Conservation (phyloP, 2,113 vertebrate genomes). For the Gavialis gangeticus region DNA sequence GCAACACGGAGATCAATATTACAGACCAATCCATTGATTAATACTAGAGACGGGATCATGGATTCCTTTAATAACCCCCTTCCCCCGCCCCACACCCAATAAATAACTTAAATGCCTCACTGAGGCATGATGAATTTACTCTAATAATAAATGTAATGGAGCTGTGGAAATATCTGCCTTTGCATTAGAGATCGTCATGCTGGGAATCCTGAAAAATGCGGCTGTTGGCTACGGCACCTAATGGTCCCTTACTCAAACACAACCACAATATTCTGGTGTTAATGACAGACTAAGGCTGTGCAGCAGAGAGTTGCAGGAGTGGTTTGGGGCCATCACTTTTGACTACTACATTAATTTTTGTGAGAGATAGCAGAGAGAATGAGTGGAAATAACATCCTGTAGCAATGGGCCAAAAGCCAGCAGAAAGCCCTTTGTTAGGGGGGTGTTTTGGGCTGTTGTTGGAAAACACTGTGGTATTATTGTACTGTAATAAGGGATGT, state of each 20-base stretch:
- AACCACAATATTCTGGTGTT: neutral
- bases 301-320: neutral
- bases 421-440: neutral
- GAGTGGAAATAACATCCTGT: neutral
- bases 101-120: neutral
- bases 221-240: neutral
- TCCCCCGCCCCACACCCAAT: too few species aligned
- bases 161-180: slow-evolving; percentile 32
- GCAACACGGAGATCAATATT: slow-evolving; percentile 59
- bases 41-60: neutral
- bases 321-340: neutral
- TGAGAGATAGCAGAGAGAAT: neutral
- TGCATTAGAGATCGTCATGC: slow-evolving; percentile 27
- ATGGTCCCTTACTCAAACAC: neutral
- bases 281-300: neutral
- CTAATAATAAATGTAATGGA: slow-evolving; percentile 16
- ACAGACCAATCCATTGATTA: slow-evolving; percentile 39
- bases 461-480: slow-evolving; percentile 1
- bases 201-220: neutral
- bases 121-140: slow-evolving; percentile 32
- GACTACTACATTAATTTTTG: neutral
- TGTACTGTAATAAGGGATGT: neutral
- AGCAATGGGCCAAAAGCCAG: neutral
- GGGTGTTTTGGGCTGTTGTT: neutral
- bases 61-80: neutral